Evolutionary conservation across 2,113 vertebrate species (phyloP).

Genomic region (Zosterops japonicus): DNA sequence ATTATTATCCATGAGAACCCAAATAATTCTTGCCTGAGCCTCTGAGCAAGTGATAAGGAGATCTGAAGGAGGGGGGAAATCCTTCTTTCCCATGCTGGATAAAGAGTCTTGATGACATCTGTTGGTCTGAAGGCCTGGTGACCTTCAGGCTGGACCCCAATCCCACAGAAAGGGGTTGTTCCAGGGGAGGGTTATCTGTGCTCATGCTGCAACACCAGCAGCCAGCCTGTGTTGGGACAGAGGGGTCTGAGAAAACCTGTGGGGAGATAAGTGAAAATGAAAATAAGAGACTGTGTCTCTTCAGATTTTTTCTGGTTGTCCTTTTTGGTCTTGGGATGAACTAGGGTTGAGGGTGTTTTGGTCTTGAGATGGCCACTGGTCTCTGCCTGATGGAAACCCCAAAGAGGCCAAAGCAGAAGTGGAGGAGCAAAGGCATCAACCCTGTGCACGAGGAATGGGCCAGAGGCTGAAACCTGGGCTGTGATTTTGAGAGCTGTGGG

Average conservation of each 20-base stretch:
- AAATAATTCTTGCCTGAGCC: not conserved
- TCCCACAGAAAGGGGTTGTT: fast-evolving
- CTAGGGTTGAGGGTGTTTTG: not conserved
- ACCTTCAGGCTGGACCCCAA: not conserved
- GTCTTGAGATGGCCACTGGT: not conserved
- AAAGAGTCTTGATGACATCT: not conserved
- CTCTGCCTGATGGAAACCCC: not conserved
- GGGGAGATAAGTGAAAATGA: not conserved
- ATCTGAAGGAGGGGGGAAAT: not conserved
- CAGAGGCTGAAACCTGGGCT: not conserved
- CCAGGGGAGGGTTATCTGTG: not conserved
- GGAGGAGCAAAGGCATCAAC: fast-evolving
- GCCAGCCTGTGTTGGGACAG: fast-evolving
- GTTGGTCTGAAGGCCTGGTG: not conserved
- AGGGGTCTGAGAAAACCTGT: not conserved
- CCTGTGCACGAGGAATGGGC: not conserved
- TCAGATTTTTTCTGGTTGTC: not conserved
- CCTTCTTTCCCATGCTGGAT: not conserved
- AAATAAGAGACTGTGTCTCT: not conserved
- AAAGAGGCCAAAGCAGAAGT: not conserved
- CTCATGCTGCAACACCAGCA: not conserved
- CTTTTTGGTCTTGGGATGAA: not conserved
- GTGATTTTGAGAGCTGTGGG: not conserved
- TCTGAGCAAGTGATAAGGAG: not conserved
- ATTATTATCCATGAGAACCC: not conserved